Percentiles rank a stretch among this genome's conserved stretches.
phyloP scores from a whole-genome alignment of 2,797 vertebrate genomes.

The Lemur catta region DNA sequence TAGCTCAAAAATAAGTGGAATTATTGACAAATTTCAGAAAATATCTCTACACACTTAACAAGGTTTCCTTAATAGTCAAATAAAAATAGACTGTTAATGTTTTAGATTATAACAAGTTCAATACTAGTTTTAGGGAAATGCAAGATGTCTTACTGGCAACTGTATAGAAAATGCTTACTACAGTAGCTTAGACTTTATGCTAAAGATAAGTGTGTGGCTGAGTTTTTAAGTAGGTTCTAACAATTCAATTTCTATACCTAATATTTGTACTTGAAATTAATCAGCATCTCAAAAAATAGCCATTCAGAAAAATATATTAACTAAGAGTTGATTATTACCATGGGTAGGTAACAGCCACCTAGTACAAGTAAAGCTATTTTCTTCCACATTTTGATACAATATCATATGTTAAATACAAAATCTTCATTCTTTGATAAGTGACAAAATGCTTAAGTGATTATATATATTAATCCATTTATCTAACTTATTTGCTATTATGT shows the following conservation, averaged over 20 bases:
- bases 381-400: background rate
- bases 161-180: background rate
- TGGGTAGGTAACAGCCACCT: background rate
- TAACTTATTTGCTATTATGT: slow-evolving; percentile 14
- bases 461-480: slow-evolving; percentile 45
- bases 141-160: background rate
- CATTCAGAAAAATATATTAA: slow-evolving; percentile 19
- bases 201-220: background rate
- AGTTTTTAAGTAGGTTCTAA: slow-evolving; percentile 19
- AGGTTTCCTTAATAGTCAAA: background rate
- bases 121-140: background rate
- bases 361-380: background rate
- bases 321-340: background rate
- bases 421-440: slow-evolving; percentile 50
- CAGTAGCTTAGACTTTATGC: background rate
- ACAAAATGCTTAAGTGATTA: slow-evolving; percentile 52
- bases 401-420: slow-evolving; percentile 30
- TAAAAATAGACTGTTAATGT: background rate
- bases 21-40: slow-evolving; percentile 35
- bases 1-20: slow-evolving; percentile 10
- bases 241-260: background rate
- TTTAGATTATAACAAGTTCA: background rate
- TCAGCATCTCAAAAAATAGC: background rate
- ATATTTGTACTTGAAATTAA: slow-evolving; percentile 34
- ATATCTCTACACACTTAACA: background rate